Evolutionary conservation across 2,113 vertebrate species (phyloP).

Genomic region (Cryptoleucopteryx plumbea): DNA sequence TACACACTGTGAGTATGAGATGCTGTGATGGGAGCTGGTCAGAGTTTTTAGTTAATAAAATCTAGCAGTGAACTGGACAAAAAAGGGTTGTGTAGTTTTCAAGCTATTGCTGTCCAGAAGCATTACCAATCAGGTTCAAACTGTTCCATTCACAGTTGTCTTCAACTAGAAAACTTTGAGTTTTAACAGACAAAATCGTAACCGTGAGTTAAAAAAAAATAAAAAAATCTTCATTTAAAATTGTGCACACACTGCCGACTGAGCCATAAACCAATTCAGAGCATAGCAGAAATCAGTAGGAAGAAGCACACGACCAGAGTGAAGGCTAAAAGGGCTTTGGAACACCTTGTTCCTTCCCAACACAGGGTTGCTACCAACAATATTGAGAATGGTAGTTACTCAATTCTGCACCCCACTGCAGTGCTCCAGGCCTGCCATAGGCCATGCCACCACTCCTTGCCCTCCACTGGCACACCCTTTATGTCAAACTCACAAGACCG

Average conservation of each 20-base stretch:
- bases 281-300: not conserved
- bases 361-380: not conserved
- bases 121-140: not conserved
- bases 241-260: not conserved
- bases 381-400: not conserved
- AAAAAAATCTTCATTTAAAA: not conserved
- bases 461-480: not conserved
- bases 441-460: not conserved
- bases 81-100: not conserved
- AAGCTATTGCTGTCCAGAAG: not conserved
- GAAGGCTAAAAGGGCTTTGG: not conserved
- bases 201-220: not conserved
- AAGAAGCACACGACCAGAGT: not conserved
- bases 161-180: not conserved
- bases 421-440: not conserved
- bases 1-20: not conserved
- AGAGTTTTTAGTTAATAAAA: not conserved
- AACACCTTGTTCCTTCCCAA: not conserved
- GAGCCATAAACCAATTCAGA: not conserved
- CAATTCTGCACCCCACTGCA: not conserved
- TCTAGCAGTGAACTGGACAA: not conserved
- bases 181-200: not conserved
- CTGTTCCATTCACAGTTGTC: not conserved
- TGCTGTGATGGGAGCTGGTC: not conserved
- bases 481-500: not conserved